Conservation (phyloP, 2,797 vertebrate genomes). For the Myotis planiceps region DNA sequence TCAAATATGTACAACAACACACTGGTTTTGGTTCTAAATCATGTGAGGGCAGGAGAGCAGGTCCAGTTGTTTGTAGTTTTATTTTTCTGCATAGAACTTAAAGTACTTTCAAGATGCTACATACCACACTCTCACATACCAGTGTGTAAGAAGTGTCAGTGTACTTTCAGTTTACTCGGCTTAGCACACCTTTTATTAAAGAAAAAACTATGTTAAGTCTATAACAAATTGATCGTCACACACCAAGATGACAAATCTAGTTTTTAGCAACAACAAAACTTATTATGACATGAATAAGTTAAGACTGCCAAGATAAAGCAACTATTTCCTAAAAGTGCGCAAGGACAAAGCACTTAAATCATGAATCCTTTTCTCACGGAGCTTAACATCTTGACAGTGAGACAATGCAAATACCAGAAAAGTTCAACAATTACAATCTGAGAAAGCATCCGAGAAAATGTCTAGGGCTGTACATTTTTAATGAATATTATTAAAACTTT, state of each 20-base stretch:
- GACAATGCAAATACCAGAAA: neutral
- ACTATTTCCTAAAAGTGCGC: neutral
- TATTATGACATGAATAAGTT: neutral
- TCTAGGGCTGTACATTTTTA: neutral
- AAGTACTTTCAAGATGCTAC: neutral
- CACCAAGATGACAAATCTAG: neutral
- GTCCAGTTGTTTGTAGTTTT: neutral
- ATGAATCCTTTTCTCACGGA: neutral
- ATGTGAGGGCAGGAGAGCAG: neutral
- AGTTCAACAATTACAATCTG: neutral
- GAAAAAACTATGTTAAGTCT: neutral
- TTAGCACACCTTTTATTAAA: neutral
- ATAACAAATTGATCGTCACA: neutral
- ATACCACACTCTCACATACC: neutral
- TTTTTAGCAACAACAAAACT: neutral
- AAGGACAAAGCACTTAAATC: neutral
- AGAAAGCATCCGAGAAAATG: neutral
- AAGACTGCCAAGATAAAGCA: neutral
- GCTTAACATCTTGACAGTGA: neutral
- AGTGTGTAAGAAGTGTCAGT: neutral
- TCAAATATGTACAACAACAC: neutral
- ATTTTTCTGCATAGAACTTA: neutral
- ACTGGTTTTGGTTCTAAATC: slow-evolving; percentile 32
- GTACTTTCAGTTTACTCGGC: neutral
- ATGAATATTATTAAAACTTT: neutral